phyloP scores from a whole-genome alignment of 2,888 invertebrate species.

The Cryptosula pallasiana region DNA sequence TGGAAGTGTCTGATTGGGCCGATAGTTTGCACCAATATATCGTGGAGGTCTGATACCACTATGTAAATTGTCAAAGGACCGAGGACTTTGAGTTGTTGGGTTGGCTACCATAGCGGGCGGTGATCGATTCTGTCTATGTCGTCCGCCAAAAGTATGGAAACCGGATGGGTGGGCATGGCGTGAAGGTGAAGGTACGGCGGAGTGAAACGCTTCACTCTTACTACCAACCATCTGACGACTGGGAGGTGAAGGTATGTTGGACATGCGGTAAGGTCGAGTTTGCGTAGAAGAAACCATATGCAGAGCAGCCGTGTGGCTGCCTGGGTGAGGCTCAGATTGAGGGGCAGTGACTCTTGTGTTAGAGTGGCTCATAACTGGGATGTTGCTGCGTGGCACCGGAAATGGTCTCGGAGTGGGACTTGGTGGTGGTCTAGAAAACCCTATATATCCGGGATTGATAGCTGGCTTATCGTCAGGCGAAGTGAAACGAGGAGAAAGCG shows the following conservation, averaged over 20 bases:
- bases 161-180: neutral
- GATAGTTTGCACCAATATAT: neutral
- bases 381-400: conserved; percentile 17
- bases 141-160: conserved; percentile 19
- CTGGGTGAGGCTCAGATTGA: neutral
- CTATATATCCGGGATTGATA: neutral
- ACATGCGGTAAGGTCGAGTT: neutral
- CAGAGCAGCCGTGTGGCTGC: neutral
- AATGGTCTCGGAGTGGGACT: neutral
- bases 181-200: neutral
- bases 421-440: neutral
- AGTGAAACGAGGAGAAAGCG: neutral
- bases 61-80: neutral
- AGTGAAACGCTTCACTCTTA: neutral
- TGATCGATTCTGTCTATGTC: neutral
- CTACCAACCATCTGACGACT: neutral
- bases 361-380: conserved; percentile 1
- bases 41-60: neutral
- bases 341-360: neutral
- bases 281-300: neutral
- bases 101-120: neutral
- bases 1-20: neutral
- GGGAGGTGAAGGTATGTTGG: neutral
- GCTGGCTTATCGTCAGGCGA: neutral
- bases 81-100: neutral